Evolutionary conservation across 30 jellyfish, hydroid and myxozoan species (phyloP).

Genomic region (Cassiopea xamachana): DNA sequence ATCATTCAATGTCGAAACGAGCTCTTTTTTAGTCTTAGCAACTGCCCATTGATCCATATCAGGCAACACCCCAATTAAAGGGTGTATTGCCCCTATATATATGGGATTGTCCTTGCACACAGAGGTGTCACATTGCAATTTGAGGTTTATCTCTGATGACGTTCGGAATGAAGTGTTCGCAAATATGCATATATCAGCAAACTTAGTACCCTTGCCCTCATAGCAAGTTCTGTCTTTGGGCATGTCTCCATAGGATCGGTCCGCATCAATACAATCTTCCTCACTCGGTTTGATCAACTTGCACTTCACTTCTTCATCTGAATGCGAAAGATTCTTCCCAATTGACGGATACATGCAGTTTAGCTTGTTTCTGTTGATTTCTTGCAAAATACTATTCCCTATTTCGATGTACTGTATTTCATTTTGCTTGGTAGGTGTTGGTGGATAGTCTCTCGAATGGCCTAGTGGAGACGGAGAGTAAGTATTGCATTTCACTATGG

Average conservation of each 20-base stretch:
- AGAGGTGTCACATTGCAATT: conserved; percentile 73
- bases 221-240: conserved; percentile 76
- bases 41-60: conserved; percentile 79
- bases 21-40: conserved; percentile 70
- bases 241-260: conserved; percentile 64
- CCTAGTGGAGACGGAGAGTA: neutral
- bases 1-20: conserved; percentile 40
- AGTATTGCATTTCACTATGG: neutral
- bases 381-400: conserved; percentile 43
- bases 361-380: neutral
- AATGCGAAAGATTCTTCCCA: conserved; percentile 35
- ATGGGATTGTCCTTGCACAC: conserved; percentile 73
- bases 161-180: conserved; percentile 66
- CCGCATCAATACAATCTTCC: conserved; percentile 77
- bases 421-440: neutral
- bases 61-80: conserved; percentile 67
- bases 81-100: conserved; percentile 66
- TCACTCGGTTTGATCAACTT: conserved; percentile 47
- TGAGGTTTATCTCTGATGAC: conserved; percentile 50
- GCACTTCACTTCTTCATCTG: conserved; percentile 46
- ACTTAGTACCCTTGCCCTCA: conserved; percentile 35
- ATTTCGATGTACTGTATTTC: conserved; percentile 33
- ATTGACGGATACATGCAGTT: conserved; percentile 55
- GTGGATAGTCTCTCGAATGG: neutral
- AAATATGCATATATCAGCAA: conserved; percentile 78